Percentiles rank a stretch among this genome's conserved stretches.
These are phyloP conservation scores for Eumerus sabulonum DNA, from an alignment of 2,888 invertebrate genomes.

Conservation along the genomic window DNA sequence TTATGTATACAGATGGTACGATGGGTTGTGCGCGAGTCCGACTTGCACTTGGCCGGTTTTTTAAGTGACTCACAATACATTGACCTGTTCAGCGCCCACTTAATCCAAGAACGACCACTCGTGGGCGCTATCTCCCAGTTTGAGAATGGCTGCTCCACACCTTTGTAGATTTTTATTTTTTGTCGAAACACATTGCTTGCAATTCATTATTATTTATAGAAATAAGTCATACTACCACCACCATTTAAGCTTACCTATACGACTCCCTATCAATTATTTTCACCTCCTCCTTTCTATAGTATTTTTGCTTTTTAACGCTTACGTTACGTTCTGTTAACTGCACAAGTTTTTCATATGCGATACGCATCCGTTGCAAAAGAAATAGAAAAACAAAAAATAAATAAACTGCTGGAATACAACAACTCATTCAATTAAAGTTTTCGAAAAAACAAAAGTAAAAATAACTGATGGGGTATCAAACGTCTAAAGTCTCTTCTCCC, in stretches of 20 bases:
- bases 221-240: too few species aligned
- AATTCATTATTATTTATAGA: too few species aligned
- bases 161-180: too few species aligned
- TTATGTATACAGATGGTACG: too few species aligned
- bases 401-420: slow-evolving; percentile 71
- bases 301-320: slow-evolving; percentile 20
- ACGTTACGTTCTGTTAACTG: slow-evolving; percentile 32
- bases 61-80: too few species aligned
- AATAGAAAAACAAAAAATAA: slow-evolving; percentile 56
- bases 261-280: slow-evolving; percentile 54
- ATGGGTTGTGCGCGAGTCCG: too few species aligned
- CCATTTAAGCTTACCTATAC: background rate
- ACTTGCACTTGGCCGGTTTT: too few species aligned
- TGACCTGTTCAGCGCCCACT: too few species aligned
- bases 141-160: too few species aligned
- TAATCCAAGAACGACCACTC: too few species aligned
- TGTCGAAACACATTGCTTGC: too few species aligned
- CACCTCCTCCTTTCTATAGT: slow-evolving; percentile 29
- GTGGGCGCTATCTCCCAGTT: too few species aligned
- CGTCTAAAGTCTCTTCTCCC: slow-evolving; percentile 27
- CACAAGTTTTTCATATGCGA: slow-evolving; percentile 52
- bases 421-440: slow-evolving; percentile 13
- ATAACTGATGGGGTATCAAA: slow-evolving; percentile 65
- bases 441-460: slow-evolving; percentile 29
- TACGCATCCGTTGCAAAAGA: slow-evolving; percentile 35